These are phyloP conservation scores for Euura lappo DNA, from an alignment of 1,140 invertebrate genomes.

Conservation along the genomic window DNA sequence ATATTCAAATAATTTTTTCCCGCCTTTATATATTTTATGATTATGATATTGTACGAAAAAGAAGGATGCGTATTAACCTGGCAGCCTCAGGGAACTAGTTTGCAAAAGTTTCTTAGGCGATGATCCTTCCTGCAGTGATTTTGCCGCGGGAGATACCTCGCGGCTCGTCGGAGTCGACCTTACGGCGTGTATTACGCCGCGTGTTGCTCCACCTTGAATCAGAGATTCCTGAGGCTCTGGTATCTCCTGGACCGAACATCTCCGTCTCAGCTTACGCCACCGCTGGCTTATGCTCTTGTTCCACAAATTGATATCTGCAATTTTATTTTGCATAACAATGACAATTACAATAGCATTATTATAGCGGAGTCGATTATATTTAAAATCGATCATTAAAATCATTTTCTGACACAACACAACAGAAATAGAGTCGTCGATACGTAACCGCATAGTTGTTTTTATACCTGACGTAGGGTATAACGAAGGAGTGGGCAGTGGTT, in stretches of 20 bases:
- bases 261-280: constrained; percentile 72
- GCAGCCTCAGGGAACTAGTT: constrained; percentile 67
- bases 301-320: constrained; percentile 73
- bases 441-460: too few species aligned
- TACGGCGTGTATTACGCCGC: constrained; percentile 47
- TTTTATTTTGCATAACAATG: too few species aligned
- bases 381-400: too few species aligned
- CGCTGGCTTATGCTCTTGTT: constrained; percentile 76
- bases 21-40: too few species aligned
- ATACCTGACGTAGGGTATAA: too few species aligned
- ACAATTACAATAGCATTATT: too few species aligned
- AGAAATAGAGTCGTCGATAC: too few species aligned
- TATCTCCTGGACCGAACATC: constrained; percentile 69
- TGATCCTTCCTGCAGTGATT: constrained; percentile 41
- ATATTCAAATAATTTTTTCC: too few species aligned
- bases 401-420: too few species aligned
- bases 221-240: constrained; percentile 56
- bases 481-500: too few species aligned
- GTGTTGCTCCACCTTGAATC: constrained; percentile 48
- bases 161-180: constrained; percentile 55
- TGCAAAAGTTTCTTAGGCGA: constrained; percentile 63
- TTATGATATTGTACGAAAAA: neutral
- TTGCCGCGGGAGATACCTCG: constrained; percentile 52
- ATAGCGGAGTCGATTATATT: too few species aligned
- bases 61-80: constrained; percentile 46